These are phyloP conservation scores for Scomber colias DNA, from an alignment of 2,113 vertebrate species.

Conservation along the genomic window DNA sequence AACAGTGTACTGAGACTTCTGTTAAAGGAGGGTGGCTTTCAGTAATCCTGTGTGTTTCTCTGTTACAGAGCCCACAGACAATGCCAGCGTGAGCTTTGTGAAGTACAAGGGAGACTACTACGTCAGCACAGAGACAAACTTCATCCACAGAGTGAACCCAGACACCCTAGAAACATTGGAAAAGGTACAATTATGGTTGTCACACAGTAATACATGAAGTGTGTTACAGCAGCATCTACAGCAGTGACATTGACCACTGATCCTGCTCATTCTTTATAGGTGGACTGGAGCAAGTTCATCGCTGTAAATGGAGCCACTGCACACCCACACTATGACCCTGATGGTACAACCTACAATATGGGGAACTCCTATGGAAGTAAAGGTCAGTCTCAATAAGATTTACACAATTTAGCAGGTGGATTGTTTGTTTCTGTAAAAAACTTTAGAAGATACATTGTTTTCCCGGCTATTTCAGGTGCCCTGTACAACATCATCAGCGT, in stretches of 20 bases:
- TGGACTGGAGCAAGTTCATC: slow-evolving; percentile 94
- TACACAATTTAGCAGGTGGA: too few relatives aligned
- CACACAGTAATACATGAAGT: neutral
- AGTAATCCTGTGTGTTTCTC: slow-evolving; percentile 35
- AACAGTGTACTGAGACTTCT: neutral
- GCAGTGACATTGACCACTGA: neutral
- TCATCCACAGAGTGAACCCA: slow-evolving; percentile 91
- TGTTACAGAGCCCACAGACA: slow-evolving; percentile 89
- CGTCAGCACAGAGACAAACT: slow-evolving; percentile 90
- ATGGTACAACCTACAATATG: slow-evolving; percentile 96
- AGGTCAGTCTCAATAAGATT: slow-evolving; percentile 76
- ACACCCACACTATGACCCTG: slow-evolving; percentile 93
- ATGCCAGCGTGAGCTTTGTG: slow-evolving; percentile 90
- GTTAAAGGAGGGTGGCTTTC: neutral
- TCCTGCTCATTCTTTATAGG: slow-evolving; percentile 78
- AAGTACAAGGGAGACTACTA: slow-evolving; percentile 93
- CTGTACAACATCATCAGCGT: slow-evolving; percentile 92
- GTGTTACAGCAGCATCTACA: neutral
- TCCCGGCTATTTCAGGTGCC: slow-evolving; percentile 82
- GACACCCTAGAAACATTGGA: slow-evolving; percentile 88
- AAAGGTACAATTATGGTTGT: slow-evolving; percentile 85
- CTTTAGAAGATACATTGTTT: neutral
- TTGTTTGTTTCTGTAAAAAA: neutral
- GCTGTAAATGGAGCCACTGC: slow-evolving; percentile 96
- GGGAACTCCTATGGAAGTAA: slow-evolving; percentile 92